These are phyloP conservation scores for Cantharis nigra DNA, from an alignment of 2,888 invertebrate species.

Conservation along the genomic window DNA sequence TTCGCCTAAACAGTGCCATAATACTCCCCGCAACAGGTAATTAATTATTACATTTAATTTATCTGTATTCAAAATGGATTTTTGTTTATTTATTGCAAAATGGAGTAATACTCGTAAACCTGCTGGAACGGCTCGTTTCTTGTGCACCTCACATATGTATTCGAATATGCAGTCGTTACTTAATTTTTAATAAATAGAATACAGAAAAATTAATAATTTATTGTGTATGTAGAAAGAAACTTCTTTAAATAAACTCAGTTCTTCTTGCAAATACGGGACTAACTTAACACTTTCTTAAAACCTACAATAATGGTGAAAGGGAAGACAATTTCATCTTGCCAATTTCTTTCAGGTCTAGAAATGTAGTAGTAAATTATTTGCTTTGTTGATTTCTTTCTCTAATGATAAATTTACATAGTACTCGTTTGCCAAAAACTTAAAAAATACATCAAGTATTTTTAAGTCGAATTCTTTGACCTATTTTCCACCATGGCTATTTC, in stretches of 20 bases:
- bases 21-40: constrained; percentile 57
- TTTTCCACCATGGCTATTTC: background rate
- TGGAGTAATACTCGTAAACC: background rate
- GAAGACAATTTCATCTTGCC: background rate
- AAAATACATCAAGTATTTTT: background rate
- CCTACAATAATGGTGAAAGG: background rate
- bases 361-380: background rate
- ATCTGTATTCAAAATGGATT: background rate
- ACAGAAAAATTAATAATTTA: background rate
- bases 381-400: background rate
- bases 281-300: background rate
- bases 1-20: constrained; percentile 59
- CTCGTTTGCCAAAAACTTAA: background rate
- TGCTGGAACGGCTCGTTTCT: background rate
- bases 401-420: background rate
- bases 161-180: background rate
- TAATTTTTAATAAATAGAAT: background rate
- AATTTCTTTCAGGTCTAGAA: background rate
- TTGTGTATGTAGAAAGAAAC: background rate
- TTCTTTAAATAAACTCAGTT: background rate
- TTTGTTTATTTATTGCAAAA: background rate
- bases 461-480: background rate
- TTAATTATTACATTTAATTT: background rate
- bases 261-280: background rate
- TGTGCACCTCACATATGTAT: background rate